Evolutionary conservation across 2,797 vertebrate species (phyloP).

Genomic region (Jordanella pulchra): DNA sequence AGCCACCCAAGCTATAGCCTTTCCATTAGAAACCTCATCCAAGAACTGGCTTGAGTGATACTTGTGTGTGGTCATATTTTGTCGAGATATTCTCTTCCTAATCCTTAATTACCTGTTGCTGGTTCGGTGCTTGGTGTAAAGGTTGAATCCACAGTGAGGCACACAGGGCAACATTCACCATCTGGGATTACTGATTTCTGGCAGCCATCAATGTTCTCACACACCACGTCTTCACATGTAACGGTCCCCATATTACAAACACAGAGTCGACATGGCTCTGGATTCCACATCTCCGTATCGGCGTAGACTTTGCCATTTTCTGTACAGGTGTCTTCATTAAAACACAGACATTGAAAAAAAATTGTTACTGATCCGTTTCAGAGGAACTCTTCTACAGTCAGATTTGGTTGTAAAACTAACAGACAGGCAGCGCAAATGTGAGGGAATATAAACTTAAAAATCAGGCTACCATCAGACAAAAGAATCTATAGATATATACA

Average conservation of each 20-base stretch:
- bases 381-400: too few relatives aligned
- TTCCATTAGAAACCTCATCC: background rate
- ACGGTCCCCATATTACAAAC: constrained; percentile 53
- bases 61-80: background rate
- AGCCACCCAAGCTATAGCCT: background rate
- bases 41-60: background rate
- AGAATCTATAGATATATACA: background rate
- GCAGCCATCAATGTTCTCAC: constrained; percentile 58
- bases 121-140: constrained; percentile 10
- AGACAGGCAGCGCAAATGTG: background rate
- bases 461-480: background rate
- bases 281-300: constrained; percentile 66
- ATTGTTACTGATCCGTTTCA: background rate
- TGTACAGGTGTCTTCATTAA: constrained; percentile 54
- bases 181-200: constrained; percentile 47
- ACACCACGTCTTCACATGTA: constrained; percentile 58
- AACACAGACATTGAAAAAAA: background rate
- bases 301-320: constrained; percentile 61
- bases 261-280: constrained; percentile 58
- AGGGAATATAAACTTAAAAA: background rate
- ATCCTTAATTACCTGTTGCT: constrained; percentile 25
- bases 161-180: constrained; percentile 72
- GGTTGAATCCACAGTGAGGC: constrained; percentile 33
- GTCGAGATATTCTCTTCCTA: background rate
- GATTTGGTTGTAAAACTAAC: background rate